A percentile compares a stretch with the other conserved stretches of the same genome.
phyloP scores from a whole-genome alignment of 1,140 invertebrate species.

The Stegodyphus dumicola region DNA sequence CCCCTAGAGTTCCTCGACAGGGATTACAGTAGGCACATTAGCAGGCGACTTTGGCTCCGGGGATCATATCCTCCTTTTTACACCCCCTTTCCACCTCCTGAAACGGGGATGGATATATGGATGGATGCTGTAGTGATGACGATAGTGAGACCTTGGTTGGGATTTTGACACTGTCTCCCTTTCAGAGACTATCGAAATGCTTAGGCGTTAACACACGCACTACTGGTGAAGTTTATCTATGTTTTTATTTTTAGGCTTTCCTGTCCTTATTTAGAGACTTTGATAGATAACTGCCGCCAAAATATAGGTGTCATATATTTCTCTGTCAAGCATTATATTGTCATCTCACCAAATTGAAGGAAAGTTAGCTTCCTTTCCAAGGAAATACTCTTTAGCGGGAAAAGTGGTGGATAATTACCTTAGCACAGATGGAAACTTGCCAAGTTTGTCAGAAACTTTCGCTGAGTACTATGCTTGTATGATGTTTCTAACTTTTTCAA shows the following conservation, averaged over 20 bases:
- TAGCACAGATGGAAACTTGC: neutral
- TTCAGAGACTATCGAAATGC: conserved; percentile 10
- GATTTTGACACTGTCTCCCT: conserved; percentile 12
- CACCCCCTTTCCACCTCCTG: conserved; percentile 5
- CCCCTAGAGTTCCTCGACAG: conserved; percentile 29
- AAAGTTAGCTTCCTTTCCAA: neutral
- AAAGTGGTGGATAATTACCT: neutral
- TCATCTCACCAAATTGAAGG: conserved; percentile 22
- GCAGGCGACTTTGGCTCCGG: conserved; percentile 34
- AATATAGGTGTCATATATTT: conserved; percentile 10
- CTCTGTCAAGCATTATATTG: conserved; percentile 10
- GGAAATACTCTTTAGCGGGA: neutral
- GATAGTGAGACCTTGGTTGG: conserved; percentile 8
- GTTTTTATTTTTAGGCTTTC: neutral
- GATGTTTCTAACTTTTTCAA: too few relatives aligned
- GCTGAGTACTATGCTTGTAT: too few relatives aligned
- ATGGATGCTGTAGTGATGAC: conserved; percentile 19
- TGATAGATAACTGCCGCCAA: conserved; percentile 25
- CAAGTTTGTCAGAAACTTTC: too few relatives aligned
- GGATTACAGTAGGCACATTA: conserved; percentile 56
- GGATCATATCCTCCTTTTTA: conserved; percentile 35
- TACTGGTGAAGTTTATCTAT: neutral
- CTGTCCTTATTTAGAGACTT: neutral
- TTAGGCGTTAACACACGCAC: neutral
- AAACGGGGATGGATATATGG: conserved; percentile 30